These are phyloP conservation scores for rabbit (Oryctolagus cuniculus) DNA, from an alignment of 2,113 vertebrate genomes.

Conservation along the genomic window mOryCun1.1 NC_091433.1:23733001-23733500, in stretches of 20 bases:
- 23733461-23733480: not conserved
- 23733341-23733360: not conserved
- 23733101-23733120: not conserved
- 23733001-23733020: not conserved
- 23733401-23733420: not conserved
- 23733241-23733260: not conserved
- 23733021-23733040: not conserved
- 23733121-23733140: not conserved
- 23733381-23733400: not conserved
- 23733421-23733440: not conserved
- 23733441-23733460: not conserved
- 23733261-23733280: not conserved
- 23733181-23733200: not conserved
- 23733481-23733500: not conserved
- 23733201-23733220: not conserved
- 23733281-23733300: not conserved
- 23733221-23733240: not conserved
- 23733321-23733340: not conserved
- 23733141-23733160: not conserved
- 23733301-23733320: not conserved
- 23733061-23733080: not conserved
- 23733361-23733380: not conserved
- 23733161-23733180: not conserved
- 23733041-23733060: fast-evolving
- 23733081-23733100: not conserved